Base-by-base conservation (phyloP, 92 coral and sea anemone genomes). In the Palythoa grandiflora region DNA sequence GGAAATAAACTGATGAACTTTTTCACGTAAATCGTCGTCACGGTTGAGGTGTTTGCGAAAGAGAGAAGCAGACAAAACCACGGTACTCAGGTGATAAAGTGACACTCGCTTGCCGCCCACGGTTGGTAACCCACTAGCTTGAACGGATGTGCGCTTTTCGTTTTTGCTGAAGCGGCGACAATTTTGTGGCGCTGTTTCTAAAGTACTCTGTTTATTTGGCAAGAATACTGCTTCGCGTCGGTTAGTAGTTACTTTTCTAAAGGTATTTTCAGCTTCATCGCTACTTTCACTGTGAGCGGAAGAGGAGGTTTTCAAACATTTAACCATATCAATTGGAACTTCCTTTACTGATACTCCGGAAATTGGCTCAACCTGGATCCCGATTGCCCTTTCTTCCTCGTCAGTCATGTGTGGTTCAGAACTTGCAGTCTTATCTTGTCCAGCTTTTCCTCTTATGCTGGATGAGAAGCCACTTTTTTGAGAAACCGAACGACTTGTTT, bases 41-140 rank as follows among this genome's bases (percentile, higher is more conserved):
- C 66, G 47, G 19, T 81, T 63, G 20, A 81, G n/a, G 20, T 81
- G 75, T 40, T 81, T 51, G 12, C 75, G 59, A n/a, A 66, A 48
- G 1, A 81, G 61, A 3, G 75, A 21, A 65, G 86, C 86, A 7
- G 75, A 65, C 61, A 66, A n/a, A 3, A 28, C 66, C 86, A 81
- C 66, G 28, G 40, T 81, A 17, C 61, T 44, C 10, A 61, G 63
- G 28, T 81, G 75, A 63, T 60, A 81, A 19, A 81, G n/a, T 59
- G 86, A 81, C 44, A 81, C 60, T 10, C 86, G 86, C 86, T 66
- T 81, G 5, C 86, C 86, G 53, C 60, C 76, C 16, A 81, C 86
- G n/a, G 47, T 68, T 17, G 65, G 75, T 9, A 81, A 21, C 75
- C 75, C 75, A 12, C 71, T 28, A 20, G 63, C 21, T 14, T 20